Base-by-base conservation (phyloP, 2,888 invertebrate genomes). In the Watsonalla cultraria region DNA sequence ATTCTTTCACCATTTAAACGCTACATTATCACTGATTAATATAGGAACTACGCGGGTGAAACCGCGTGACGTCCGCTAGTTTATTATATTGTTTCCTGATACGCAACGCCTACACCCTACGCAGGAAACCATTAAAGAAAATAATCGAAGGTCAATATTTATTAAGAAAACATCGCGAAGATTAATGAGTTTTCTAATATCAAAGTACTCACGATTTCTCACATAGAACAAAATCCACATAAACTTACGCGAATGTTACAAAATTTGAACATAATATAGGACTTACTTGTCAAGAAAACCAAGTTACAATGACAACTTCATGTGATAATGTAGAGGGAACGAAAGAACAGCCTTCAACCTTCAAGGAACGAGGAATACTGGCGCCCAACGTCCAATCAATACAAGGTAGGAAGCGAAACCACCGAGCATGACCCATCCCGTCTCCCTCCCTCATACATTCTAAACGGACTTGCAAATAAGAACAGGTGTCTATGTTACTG, bases 381-480 rank as follows among this genome's bases (percentile, higher is more conserved):
- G 74, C 75, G 73, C 70, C 74, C 68, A 66, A 60, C 14, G 57
- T 57, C 15, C 75, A 80, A 84, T 86, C 86, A 68, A 86, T 85
- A 84, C 51, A 59, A 76, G 76, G 79, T 72, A 74, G 71, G 56
- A 45, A 46, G 58, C 59, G 48, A 56, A 11, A 51, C 57, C 63
- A 63, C 50, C 45, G 39, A 47, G 54, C 58, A 53, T 61, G 54
- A 34, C 51, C 56, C 64, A 62, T 62, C 57, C 65, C 59, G 47
- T 53, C 58, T 61, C 57, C 61, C 57, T 47, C 56, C 14, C 11
- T 7, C 51, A 35, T 37, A 51, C 49, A 46, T 48, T 57, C 50
- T 15, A 9, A 33, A 15, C 11, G 8, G 47, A 56, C 52, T 47
- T 56, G 39, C 55, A 53, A 56, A 49, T 42, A 53, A 57, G 48